These are phyloP conservation scores for Drosophila multiciliata DNA, from an alignment of 2,888 invertebrate species.

Conservation along the genomic window DNA sequence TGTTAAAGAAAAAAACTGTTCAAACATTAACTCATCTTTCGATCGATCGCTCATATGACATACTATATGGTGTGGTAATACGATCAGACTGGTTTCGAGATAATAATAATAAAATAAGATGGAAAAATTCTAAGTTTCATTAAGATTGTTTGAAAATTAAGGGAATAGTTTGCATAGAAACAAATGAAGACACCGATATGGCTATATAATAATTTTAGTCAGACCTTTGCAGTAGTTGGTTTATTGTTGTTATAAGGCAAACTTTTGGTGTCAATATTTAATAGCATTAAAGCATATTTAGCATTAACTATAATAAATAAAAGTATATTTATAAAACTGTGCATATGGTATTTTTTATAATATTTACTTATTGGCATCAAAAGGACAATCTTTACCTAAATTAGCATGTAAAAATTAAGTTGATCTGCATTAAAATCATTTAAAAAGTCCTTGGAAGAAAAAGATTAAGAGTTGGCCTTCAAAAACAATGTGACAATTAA, in stretches of 20 bases:
- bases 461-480: not conserved
- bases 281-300: not conserved
- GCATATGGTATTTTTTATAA: not conserved
- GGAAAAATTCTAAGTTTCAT: not conserved
- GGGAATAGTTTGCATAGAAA: not conserved
- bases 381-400: not conserved
- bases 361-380: not conserved
- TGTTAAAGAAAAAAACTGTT: not conserved
- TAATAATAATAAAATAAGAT: not conserved
- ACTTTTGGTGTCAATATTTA: not conserved
- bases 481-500: not conserved
- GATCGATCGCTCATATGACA: not conserved
- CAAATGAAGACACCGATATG: not conserved
- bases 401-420: not conserved
- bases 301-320: not conserved
- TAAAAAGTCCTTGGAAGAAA: not conserved
- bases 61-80: not conserved
- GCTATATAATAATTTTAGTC: not conserved
- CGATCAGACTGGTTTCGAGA: not conserved
- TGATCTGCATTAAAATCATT: not conserved
- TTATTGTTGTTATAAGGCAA: not conserved
- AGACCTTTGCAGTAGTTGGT: not conserved
- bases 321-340: not conserved
- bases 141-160: not conserved
- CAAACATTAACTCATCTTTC: not conserved